phyloP scores from a whole-genome alignment of 2,113 vertebrate species.

The Crocuta crocuta region DNA sequence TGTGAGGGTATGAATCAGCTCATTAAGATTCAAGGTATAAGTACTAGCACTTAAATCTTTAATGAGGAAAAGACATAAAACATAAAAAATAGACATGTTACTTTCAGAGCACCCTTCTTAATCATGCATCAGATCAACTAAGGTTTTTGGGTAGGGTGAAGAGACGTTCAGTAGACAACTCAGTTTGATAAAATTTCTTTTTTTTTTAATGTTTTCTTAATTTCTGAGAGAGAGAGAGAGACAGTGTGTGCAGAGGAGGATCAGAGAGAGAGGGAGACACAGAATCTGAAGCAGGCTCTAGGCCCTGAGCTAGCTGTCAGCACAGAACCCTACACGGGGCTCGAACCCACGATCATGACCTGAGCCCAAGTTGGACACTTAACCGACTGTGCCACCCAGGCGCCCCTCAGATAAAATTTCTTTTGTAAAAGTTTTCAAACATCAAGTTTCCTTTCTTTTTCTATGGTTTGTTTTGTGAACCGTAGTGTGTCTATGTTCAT shows the following conservation, averaged over 20 bases:
- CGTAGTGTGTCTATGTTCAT: background rate
- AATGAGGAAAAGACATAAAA: constrained; percentile 12
- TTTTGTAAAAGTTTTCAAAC: background rate
- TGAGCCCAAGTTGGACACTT: too few species aligned
- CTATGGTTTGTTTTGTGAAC: background rate
- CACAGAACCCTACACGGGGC: too few species aligned
- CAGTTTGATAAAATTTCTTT: constrained; percentile 20
- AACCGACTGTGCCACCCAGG: too few species aligned
- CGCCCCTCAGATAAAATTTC: background rate
- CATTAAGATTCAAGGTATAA: constrained; percentile 5
- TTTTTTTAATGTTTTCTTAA: too few species aligned
- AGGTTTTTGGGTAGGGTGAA: background rate
- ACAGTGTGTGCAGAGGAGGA: too few species aligned
- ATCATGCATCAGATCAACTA: background rate
- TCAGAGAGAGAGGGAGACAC: too few species aligned
- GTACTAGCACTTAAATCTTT: background rate
- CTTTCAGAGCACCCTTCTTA: background rate
- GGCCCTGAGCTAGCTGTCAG: too few species aligned
- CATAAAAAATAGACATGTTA: background rate
- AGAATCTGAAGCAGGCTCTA: too few species aligned
- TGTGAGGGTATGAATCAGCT: background rate
- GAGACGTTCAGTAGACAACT: background rate
- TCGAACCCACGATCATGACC: too few species aligned
- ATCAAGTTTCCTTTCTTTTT: background rate
- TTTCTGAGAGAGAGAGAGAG: too few species aligned